A percentile compares a stretch with the other conserved stretches of the same genome.
These are phyloP conservation scores for Noturus placidus DNA, from an alignment of 2,113 vertebrate genomes.

Conservation along the genomic window DNA sequence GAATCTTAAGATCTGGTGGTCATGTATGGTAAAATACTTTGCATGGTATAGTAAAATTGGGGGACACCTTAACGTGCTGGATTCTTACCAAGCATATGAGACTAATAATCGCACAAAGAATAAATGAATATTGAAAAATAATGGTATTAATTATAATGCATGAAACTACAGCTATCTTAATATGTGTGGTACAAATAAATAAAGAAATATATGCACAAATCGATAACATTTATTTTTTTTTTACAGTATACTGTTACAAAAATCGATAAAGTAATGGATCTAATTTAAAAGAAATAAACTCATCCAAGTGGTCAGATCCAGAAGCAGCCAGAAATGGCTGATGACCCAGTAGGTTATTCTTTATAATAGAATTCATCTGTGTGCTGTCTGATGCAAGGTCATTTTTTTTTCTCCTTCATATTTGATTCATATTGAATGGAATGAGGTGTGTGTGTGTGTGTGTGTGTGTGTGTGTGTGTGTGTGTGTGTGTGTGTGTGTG, in stretches of 20 bases:
- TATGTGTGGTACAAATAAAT: neutral
- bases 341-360: neutral
- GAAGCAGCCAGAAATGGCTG: neutral
- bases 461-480: neutral
- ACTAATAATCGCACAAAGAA: neutral
- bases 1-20: neutral
- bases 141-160: neutral
- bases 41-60: neutral
- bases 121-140: neutral
- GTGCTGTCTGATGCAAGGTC: slow-evolving; percentile 1
- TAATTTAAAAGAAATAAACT: neutral
- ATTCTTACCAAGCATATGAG: neutral
- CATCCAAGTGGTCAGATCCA: neutral
- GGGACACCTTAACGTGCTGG: neutral
- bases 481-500: neutral
- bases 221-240: neutral
- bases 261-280: neutral
- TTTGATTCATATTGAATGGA: neutral
- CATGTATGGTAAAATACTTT: neutral
- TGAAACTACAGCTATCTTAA: neutral
- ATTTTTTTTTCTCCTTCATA: neutral
- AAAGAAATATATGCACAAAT: neutral
- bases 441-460: neutral
- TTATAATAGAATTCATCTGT: neutral
- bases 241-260: neutral